Evolutionary conservation across 2,888 invertebrate genomes (phyloP), one percentile per base, ranked within the genome.

Genomic region (Ormyrus labotus): DNA sequence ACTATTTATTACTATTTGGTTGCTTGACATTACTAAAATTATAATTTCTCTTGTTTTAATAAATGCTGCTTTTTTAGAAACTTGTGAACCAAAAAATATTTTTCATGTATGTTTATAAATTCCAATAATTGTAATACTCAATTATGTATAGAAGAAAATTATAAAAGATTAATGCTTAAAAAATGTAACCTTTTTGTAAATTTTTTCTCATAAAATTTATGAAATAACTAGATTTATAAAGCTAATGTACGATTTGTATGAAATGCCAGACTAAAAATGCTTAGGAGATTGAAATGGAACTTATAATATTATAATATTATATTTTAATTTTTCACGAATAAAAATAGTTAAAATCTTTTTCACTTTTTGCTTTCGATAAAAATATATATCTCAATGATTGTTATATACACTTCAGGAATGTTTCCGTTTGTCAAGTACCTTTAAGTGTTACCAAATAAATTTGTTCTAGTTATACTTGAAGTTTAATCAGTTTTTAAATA

Each of bases 11-110:
- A 13, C 13, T 13, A 13, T 13, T 13, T 13, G 13, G 13, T 13
- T 13, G 13, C 13, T 78, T 58, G 63, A 64, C 47, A 76, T 76
- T 72, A 76, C 47, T 69, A 63, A 64, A 71, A 78, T 61, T 72
- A 74, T 74, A 79, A 57, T 71, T 71, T 58, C 34, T 67, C 47
- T 71, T 68, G 69, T 70, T 79, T 58, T 58, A 79, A 74, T 79
- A 79, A 79, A 78, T 53, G 45, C 50, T 61, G 48, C 63, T 68
- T 53, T 78, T 78, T 13, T 13, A 13, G 13, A 71, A 78, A 67
- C 48, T 58, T 67, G 45, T 71, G 58, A n/a, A 64, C 13, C 13
- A 13, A 13, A 13, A 13, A 13, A 13, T 13, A 13, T 13, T 13
- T 13, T 13, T 13, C 13, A 13, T 13, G 13, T 13, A 13, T 13